Conservation (phyloP, 2,797 vertebrate genomes). For the Scleropages formosus region DNA sequence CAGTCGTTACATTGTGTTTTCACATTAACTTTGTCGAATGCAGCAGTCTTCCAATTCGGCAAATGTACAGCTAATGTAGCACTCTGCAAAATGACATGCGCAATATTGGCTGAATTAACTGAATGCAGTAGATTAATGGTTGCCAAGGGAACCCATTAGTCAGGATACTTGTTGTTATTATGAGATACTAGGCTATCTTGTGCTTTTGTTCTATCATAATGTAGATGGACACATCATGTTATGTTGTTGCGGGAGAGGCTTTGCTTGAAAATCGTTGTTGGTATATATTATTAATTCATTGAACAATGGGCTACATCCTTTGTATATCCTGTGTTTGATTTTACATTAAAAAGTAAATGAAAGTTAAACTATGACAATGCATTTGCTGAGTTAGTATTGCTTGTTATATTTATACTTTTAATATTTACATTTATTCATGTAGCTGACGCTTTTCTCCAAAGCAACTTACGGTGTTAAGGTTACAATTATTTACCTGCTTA, state of each 20-base stretch:
- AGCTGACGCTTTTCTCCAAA: too few species aligned
- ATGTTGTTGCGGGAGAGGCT: background rate
- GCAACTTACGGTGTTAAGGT: too few species aligned
- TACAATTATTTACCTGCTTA: too few species aligned
- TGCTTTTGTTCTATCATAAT: background rate
- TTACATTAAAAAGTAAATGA: too few species aligned
- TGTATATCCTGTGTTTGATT: background rate
- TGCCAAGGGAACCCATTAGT: background rate
- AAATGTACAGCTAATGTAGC: background rate
- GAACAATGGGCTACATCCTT: too few species aligned
- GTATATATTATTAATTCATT: constrained; percentile 5
- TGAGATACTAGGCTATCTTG: too few species aligned
- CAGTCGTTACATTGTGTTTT: too few species aligned
- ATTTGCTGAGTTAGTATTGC: too few species aligned
- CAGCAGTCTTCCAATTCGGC: background rate
- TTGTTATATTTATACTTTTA: too few species aligned
- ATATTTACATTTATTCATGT: too few species aligned
- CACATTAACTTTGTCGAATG: background rate
- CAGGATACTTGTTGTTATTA: background rate
- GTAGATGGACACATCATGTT: background rate
- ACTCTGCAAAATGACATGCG: background rate
- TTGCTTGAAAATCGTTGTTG: too few species aligned
- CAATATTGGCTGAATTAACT: background rate
- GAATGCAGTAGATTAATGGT: background rate
- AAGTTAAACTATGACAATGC: too few species aligned